These are phyloP conservation scores for Hesperophylax magnus DNA, from an alignment of 1,140 invertebrate species.

Conservation along the genomic window DNA sequence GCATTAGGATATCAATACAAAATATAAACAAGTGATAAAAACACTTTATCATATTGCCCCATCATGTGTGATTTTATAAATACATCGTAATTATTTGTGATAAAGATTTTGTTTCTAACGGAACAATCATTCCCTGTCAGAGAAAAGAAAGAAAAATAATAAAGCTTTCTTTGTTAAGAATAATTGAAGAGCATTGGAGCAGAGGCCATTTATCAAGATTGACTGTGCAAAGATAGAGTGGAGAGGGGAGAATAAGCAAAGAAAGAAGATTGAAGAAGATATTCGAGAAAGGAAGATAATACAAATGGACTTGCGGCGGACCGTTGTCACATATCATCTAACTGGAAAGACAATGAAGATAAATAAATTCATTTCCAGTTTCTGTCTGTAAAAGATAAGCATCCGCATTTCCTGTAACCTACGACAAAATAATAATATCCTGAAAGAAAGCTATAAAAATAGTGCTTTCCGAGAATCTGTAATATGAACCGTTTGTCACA, in stretches of 20 bases:
- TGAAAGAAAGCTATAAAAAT: too few relatives aligned
- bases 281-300: constrained; percentile 22
- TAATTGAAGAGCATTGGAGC: constrained; percentile 37
- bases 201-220: constrained; percentile 44
- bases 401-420: background rate
- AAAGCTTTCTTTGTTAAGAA: constrained; percentile 42
- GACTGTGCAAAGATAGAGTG: constrained; percentile 40
- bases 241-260: background rate
- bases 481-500: too few relatives aligned
- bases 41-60: too few relatives aligned
- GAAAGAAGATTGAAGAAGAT: background rate
- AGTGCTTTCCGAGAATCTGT: too few relatives aligned
- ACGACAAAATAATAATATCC: too few relatives aligned
- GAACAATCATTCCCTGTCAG: constrained; percentile 7
- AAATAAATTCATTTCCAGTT: constrained; percentile 30
- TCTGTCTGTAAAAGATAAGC: background rate
- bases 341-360: constrained; percentile 4
- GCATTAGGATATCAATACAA: too few relatives aligned
- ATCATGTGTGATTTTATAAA: too few relatives aligned
- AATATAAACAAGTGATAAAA: too few relatives aligned
- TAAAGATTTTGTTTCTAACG: too few relatives aligned
- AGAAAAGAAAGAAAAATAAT: constrained; percentile 9
- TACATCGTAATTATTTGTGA: too few relatives aligned
- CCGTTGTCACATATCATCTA: constrained; percentile 40
- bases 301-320: constrained; percentile 39